Conservation (phyloP, 2,888 invertebrate species). For the Germaria angustata region DNA sequence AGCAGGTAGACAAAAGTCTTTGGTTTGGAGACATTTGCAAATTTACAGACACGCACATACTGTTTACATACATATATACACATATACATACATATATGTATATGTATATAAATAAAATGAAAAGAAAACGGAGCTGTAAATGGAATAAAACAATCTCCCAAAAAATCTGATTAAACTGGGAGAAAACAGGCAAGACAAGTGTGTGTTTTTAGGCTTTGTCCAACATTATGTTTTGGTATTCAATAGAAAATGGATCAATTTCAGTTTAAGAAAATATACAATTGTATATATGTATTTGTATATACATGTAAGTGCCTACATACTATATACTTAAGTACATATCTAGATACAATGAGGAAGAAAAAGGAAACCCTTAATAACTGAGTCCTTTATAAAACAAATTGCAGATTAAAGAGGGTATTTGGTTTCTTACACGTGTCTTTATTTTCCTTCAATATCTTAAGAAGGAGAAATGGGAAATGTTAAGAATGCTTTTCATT, state of each 20-base stretch:
- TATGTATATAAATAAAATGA: neutral
- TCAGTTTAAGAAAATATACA: conserved; percentile 33
- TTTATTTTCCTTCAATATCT: neutral
- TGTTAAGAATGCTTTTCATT: conserved; percentile 5
- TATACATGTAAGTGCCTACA: no score
- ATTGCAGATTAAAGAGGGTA: neutral
- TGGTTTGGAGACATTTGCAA: neutral
- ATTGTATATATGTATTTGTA: neutral
- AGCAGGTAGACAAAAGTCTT: conserved; percentile 5
- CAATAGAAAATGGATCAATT: conserved; percentile 54
- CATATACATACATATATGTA: neutral
- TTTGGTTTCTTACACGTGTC: conserved; percentile 1
- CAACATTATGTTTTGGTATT: conserved; percentile 34
- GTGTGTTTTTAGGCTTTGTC: neutral
- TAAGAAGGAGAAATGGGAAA: neutral
- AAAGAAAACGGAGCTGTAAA: conserved; percentile 18
- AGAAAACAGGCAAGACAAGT: neutral
- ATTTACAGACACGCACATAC: neutral
- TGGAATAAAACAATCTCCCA: neutral
- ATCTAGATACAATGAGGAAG: neutral
- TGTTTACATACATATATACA: no score
- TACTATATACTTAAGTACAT: no score
- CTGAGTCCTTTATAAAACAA: conserved; percentile 10
- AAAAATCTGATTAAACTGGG: neutral
- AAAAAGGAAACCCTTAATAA: no score